Evolutionary conservation across 2,888 invertebrate species (phyloP).

Genomic region (Platycheirus albimanus): DNA sequence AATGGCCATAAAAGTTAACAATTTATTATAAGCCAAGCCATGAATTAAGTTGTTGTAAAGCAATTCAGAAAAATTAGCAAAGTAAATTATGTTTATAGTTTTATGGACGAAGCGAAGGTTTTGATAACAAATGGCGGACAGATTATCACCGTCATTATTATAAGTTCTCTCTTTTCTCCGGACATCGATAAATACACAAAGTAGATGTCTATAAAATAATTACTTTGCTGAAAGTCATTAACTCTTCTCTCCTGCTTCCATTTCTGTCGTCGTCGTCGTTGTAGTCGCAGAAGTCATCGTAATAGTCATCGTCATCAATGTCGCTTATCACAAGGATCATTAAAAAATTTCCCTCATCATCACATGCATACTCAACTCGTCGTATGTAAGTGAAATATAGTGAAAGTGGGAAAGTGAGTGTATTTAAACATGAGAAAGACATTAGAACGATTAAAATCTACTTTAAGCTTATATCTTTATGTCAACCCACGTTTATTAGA

Average conservation of each 20-base stretch:
- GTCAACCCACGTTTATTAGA: not conserved
- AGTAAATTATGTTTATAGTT: slow-evolving; percentile 59
- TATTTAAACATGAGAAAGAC: slow-evolving; percentile 31
- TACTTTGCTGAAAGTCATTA: slow-evolving; percentile 63
- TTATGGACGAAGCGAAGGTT: not conserved
- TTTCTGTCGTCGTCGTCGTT: not conserved
- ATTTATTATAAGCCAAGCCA: slow-evolving; percentile 45
- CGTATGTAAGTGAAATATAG: not conserved
- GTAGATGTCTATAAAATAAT: slow-evolving; percentile 56
- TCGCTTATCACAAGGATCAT: slow-evolving; percentile 59
- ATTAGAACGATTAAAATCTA: slow-evolving; percentile 71
- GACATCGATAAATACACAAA: slow-evolving; percentile 29
- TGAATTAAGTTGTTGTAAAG: slow-evolving; percentile 52
- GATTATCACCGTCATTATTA: slow-evolving; percentile 69
- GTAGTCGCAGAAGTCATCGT: too few relatives aligned
- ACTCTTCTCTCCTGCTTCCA: slow-evolving; percentile 10
- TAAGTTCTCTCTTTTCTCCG: slow-evolving; percentile 27
- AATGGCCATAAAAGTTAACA: slow-evolving; percentile 35
- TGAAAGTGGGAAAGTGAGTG: slow-evolving; percentile 47
- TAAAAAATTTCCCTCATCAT: slow-evolving; percentile 43
- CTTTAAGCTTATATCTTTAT: slow-evolving; percentile 27
- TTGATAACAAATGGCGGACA: slow-evolving; percentile 52
- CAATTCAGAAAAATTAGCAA: slow-evolving; percentile 60
- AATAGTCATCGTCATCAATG: slow-evolving; percentile 3
- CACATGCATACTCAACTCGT: too few relatives aligned